phyloP scores from a whole-genome alignment of 2,888 invertebrate species.

The Brachyptera risi region DNA sequence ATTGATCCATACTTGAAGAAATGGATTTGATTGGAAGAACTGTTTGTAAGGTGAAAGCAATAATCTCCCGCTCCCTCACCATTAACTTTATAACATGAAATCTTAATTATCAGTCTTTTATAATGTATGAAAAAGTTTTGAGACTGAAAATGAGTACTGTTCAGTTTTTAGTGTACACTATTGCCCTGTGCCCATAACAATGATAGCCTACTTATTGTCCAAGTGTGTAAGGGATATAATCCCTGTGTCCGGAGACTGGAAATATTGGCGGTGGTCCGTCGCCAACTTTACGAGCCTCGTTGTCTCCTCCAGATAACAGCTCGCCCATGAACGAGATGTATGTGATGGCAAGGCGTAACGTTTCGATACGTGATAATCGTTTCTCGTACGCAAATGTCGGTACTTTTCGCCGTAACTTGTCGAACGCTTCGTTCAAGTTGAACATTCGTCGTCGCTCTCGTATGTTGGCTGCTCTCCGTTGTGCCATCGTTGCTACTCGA shows the following conservation, averaged over 20 bases:
- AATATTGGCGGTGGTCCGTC: constrained; percentile 27
- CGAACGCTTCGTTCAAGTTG: constrained; percentile 93
- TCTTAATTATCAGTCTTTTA: neutral
- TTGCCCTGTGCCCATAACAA: neutral
- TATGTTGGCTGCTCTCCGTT: constrained; percentile 88
- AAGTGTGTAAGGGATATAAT: constrained; percentile 31
- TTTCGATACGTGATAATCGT: constrained; percentile 90
- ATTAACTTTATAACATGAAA: no score
- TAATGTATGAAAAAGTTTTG: neutral
- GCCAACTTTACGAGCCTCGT: constrained; percentile 13
- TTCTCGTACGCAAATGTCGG: constrained; percentile 98
- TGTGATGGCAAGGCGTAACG: constrained; percentile 87
- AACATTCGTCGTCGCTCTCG: constrained; percentile 92
- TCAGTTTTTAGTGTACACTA: neutral
- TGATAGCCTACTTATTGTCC: constrained; percentile 18
- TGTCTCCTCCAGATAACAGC: constrained; percentile 52
- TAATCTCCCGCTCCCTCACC: no score
- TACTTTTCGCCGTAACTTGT: constrained; percentile 84
- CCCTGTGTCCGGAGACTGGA: constrained; percentile 24
- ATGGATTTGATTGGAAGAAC: no score
- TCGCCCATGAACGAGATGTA: constrained; percentile 97
- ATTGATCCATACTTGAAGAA: no score
- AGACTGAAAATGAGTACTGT: neutral
- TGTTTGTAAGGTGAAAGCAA: no score
- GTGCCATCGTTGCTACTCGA: constrained; percentile 85